phyloP scores from a whole-genome alignment of 2,113 vertebrate species.

The Girardinichthys multiradiatus region DNA sequence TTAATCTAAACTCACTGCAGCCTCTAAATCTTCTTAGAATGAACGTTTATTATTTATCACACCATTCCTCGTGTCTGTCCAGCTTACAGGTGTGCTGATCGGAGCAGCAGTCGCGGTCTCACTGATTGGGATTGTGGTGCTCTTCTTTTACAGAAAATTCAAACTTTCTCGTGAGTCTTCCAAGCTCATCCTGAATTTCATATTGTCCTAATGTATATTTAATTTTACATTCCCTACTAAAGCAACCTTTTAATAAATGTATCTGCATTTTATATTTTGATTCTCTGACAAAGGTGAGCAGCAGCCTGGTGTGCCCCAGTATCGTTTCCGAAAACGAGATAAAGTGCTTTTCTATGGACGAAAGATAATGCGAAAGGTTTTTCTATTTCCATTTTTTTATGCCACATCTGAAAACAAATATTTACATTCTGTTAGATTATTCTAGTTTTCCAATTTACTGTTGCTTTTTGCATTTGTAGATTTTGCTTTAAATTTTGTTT shows the following conservation, averaged over 20 bases:
- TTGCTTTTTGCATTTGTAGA: neutral
- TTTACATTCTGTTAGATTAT: neutral
- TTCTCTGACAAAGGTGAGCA: constrained; percentile 74
- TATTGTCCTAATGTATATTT: neutral
- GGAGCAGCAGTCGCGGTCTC: constrained; percentile 83
- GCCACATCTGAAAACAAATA: neutral
- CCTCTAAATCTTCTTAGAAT: constrained; percentile 4
- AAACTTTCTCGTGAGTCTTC: constrained; percentile 83
- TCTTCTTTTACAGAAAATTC: constrained; percentile 84
- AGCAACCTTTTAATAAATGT: neutral
- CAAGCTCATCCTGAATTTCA: neutral
- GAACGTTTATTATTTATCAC: neutral
- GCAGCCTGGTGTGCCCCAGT: constrained; percentile 85
- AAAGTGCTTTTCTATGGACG: constrained; percentile 95
- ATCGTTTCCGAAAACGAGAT: constrained; percentile 94
- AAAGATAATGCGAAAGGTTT: constrained; percentile 96
- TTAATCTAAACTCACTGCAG: neutral
- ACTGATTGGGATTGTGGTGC: constrained; percentile 81
- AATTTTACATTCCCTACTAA: neutral
- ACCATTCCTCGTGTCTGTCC: constrained; percentile 24
- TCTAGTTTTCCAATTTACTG: neutral
- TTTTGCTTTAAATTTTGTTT: neutral
- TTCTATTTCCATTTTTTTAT: neutral
- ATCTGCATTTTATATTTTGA: constrained; percentile 24
- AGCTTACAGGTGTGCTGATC: constrained; percentile 88